Evolutionary conservation across 2,113 vertebrate species (phyloP).

Genomic region (Lycaon pictus): DNA sequence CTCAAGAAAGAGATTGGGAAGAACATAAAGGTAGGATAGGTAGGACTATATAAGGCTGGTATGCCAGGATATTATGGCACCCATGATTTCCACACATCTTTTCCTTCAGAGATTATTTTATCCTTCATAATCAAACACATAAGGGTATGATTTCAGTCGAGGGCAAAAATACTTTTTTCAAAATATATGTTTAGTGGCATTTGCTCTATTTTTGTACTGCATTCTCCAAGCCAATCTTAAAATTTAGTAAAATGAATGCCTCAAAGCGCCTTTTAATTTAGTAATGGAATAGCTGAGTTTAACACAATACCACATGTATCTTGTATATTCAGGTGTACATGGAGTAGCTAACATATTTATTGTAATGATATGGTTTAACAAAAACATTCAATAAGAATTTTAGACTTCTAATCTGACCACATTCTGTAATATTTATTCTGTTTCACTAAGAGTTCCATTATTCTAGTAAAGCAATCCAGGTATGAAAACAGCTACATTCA

Average conservation of each 20-base stretch:
- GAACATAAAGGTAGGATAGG: not conserved
- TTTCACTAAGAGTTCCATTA: conserved; percentile 1
- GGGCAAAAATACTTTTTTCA: conserved; percentile 3
- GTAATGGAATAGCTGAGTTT: not conserved
- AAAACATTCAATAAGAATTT: conserved; percentile 65
- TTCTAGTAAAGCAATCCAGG: not conserved
- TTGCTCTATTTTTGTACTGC: not conserved
- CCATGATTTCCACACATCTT: not conserved
- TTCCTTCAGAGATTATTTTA: not conserved
- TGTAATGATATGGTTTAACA: conserved; percentile 70
- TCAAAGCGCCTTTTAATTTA: conserved; percentile 48
- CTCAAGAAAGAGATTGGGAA: not conserved
- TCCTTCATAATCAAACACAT: not conserved
- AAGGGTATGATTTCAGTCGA: not conserved
- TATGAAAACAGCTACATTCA: not conserved
- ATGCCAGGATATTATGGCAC: not conserved
- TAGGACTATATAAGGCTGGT: not conserved
- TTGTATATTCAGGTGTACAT: conserved; percentile 81
- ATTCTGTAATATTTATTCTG: not conserved
- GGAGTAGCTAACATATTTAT: conserved; percentile 23
- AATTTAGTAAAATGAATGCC: conserved; percentile 1
- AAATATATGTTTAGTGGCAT: not conserved
- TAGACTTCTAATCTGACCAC: conserved; percentile 24
- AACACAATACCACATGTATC: not conserved
- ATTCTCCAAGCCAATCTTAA: not conserved